phyloP scores from a whole-genome alignment of 2,888 invertebrate genomes.

The Timema cristinae region DNA sequence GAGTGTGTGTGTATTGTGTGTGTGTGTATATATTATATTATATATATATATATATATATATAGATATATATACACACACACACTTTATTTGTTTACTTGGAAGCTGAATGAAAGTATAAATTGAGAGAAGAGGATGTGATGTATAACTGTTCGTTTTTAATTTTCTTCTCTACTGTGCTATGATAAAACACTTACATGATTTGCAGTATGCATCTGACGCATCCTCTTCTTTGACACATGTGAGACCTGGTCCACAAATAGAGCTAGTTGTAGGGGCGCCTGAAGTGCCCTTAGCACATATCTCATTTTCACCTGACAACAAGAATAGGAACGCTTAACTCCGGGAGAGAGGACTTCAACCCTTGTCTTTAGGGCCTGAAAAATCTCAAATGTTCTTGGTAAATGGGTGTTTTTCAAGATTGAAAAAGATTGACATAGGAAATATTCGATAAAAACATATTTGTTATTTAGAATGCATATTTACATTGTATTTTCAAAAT shows the following conservation, averaged over 20 bases:
- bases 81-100: not conserved
- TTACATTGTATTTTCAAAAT: too few species aligned
- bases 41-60: too few species aligned
- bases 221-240: slow-evolving; percentile 43
- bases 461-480: too few species aligned
- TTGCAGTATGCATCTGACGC: slow-evolving; percentile 46
- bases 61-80: too few species aligned
- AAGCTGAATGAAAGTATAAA: too few species aligned
- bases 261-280: slow-evolving; percentile 37
- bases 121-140: too few species aligned
- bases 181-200: slow-evolving; percentile 47
- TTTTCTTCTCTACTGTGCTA: too few species aligned
- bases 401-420: not conserved
- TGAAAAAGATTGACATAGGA: slow-evolving; percentile 3
- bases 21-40: too few species aligned
- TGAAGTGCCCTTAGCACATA: not conserved
- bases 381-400: too few species aligned
- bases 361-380: not conserved
- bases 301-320: slow-evolving; percentile 7
- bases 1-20: too few species aligned
- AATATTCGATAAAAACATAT: not conserved
- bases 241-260: slow-evolving; percentile 58
- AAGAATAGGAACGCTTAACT: not conserved
- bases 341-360: not conserved
- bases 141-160: too few species aligned